Evolutionary conservation across 2,888 invertebrate species (phyloP), one percentile per base, ranked within the genome.

Genomic region (Chrysodeixis includens): DNA sequence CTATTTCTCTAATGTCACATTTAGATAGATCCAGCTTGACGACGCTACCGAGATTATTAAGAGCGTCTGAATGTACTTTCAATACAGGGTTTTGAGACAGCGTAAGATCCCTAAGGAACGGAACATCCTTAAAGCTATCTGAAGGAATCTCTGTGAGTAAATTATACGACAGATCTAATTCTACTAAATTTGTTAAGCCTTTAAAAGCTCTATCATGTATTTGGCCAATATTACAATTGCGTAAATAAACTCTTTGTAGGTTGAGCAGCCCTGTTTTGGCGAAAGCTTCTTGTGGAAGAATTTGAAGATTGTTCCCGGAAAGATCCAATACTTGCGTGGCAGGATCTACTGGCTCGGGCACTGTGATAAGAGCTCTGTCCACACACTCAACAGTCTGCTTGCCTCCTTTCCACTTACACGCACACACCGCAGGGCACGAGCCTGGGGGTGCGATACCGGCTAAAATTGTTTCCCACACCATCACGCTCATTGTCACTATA

Each of bases 401-500:
- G 81, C 98, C 98, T 84, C 97, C 97, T 93, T 98, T 98, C 99
- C 99, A 99, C 93, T 98, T 98, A 94, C 99, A 99, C 84, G 96
- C 96, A 93, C 99, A 99, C 81, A 97, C 97, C 52, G 96, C 96
- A 67, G 98, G 98, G 84, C 97, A 97, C 78, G 96, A 95, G 78
- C 96, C 96, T 72, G 96, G 94, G 78, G 95, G 94, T 66, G 95
- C 95, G 70, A 94, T 87, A 72, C 90, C 93, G 76, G 90, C 92
- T 70, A 89, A 83, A 86, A 91, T 88, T 76, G 91, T 92, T 90
- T 90, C 87, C 86, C 89, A 90, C 89, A 93, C 85, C 88, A 93
- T 87, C 87, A 94, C 91, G 89, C 89, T 91, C 87, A 94, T 90
- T 83, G 90, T 88, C 90, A 95, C 91, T 85, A 91, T 86, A 85